Evolutionary conservation across 2,888 invertebrate species (phyloP).

Genomic region (Quadroppia sp.): DNA sequence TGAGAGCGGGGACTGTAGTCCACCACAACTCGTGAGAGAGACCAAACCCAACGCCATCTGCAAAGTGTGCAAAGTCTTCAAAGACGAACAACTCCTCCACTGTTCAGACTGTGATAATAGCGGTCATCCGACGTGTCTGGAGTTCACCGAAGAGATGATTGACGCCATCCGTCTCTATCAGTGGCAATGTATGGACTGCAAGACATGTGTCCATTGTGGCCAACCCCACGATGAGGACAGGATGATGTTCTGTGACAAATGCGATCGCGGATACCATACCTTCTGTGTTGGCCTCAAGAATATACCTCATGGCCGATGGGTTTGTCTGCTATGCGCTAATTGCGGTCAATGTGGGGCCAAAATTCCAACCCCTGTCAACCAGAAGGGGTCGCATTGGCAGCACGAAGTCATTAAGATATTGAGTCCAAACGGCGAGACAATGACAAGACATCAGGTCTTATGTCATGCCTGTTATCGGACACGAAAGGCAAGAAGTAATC

Average conservation of each 20-base stretch:
- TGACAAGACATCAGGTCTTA: slow-evolving; percentile 42
- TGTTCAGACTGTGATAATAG: slow-evolving; percentile 61
- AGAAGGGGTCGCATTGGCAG: slow-evolving; percentile 40
- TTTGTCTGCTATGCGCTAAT: slow-evolving; percentile 67
- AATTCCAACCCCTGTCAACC: slow-evolving; percentile 20
- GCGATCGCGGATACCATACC: slow-evolving; percentile 88
- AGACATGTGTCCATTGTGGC: slow-evolving; percentile 77
- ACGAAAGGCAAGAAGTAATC: slow-evolving; percentile 29
- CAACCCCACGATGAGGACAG: slow-evolving; percentile 78
- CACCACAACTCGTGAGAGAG: slow-evolving; percentile 22
- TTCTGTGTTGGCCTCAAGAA: slow-evolving; percentile 77
- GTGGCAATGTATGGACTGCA: slow-evolving; percentile 93
- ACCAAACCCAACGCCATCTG: slow-evolving; percentile 45
- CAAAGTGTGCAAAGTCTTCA: slow-evolving; percentile 50
- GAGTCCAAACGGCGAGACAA: slow-evolving; percentile 43
- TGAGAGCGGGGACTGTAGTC: slow-evolving; percentile 30
- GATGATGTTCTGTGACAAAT: slow-evolving; percentile 90
- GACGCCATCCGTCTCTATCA: slow-evolving; percentile 75
- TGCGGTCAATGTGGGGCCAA: slow-evolving; percentile 43
- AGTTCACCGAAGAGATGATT: slow-evolving; percentile 75
- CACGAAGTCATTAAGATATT: slow-evolving; percentile 43
- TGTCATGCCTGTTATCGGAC: slow-evolving; percentile 40
- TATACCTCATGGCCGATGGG: slow-evolving; percentile 83
- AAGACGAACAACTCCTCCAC: slow-evolving; percentile 59
- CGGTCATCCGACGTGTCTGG: slow-evolving; percentile 81